Conservation (phyloP, 2,797 vertebrate species). For the Delichon dasypus region DNA sequence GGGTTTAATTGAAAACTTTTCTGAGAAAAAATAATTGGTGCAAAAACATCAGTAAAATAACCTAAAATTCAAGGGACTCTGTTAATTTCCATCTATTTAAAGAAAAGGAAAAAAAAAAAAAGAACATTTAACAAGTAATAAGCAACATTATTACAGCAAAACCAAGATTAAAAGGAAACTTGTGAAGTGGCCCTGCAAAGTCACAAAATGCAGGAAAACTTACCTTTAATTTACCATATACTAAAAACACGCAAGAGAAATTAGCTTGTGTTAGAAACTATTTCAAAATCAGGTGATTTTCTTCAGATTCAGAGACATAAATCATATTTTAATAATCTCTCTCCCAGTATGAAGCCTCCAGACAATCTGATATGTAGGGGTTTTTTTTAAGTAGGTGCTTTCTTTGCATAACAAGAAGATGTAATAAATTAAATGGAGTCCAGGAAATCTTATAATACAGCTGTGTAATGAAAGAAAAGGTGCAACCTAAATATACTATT, state of each 20-base stretch:
- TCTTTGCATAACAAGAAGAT: conserved; percentile 66
- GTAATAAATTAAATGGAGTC: conserved; percentile 53
- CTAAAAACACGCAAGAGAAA: conserved; percentile 59
- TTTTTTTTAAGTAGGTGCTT: conserved; percentile 61
- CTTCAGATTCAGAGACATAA: conserved; percentile 59
- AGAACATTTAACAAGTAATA: not conserved
- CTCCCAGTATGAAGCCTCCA: conserved; percentile 61
- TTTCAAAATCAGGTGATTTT: conserved; percentile 64
- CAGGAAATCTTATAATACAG: conserved; percentile 53
- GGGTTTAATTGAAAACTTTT: conserved; percentile 66
- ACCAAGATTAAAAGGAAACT: conserved; percentile 12
- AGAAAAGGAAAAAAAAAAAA: not conserved
- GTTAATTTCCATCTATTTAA: conserved; percentile 23
- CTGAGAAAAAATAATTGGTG: conserved; percentile 49
- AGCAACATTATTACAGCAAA: conserved; percentile 25
- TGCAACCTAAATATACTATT: conserved; percentile 45
- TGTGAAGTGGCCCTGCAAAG: conserved; percentile 28
- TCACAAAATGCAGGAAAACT: conserved; percentile 43
- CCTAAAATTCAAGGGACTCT: not conserved
- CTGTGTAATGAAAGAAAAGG: conserved; percentile 41
- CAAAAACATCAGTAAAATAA: conserved; percentile 37
- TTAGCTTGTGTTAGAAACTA: conserved; percentile 62
- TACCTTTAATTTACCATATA: conserved; percentile 47
- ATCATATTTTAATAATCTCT: conserved; percentile 72
- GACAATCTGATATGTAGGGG: conserved; percentile 53